A percentile compares a stretch with the other conserved stretches of the same genome.
phyloP scores from a whole-genome alignment of 1,140 invertebrate species.

The Neodiprion virginianus region DNA sequence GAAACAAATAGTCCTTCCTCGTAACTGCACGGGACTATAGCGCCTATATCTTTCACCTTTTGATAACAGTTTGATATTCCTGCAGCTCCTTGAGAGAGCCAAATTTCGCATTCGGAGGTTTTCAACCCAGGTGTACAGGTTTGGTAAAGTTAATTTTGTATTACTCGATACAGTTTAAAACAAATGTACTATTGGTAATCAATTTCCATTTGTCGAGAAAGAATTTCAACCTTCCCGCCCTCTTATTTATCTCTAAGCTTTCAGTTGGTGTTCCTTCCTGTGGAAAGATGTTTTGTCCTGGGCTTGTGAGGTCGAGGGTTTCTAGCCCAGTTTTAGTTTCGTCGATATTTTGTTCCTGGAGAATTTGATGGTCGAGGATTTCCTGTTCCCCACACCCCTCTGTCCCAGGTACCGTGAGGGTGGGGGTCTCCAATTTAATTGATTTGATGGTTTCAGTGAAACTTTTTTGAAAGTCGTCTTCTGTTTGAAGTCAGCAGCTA shows the following conservation, averaged over 20 bases:
- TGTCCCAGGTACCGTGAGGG: slow-evolving; percentile 13
- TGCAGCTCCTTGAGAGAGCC: not conserved
- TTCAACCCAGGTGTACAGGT: not conserved
- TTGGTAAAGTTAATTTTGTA: slow-evolving; percentile 19
- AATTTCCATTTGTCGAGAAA: slow-evolving; percentile 13
- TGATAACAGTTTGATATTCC: not conserved
- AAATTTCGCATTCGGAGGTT: not conserved
- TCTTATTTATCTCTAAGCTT: slow-evolving; percentile 20
- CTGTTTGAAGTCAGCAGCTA: slow-evolving; percentile 16
- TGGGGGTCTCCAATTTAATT: slow-evolving; percentile 17
- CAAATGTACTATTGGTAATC: slow-evolving; percentile 14
- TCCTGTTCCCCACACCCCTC: slow-evolving; percentile 6
- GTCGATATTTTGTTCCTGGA: not conserved
- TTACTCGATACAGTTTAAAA: slow-evolving; percentile 8
- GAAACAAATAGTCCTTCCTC: not conserved
- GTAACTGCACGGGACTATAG: not conserved
- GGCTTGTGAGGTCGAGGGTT: not conserved
- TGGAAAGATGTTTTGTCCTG: not conserved
- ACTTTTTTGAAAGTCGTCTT: slow-evolving; percentile 15
- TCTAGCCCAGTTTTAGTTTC: not conserved
- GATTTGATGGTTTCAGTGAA: slow-evolving; percentile 10
- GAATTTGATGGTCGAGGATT: not conserved
- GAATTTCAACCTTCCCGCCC: slow-evolving; percentile 21
- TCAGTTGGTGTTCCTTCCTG: slow-evolving; percentile 2
- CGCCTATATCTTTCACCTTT: not conserved